Evolutionary conservation across 2,113 vertebrate genomes (phyloP).

Genomic region (Macroglossus sobrinus): DNA sequence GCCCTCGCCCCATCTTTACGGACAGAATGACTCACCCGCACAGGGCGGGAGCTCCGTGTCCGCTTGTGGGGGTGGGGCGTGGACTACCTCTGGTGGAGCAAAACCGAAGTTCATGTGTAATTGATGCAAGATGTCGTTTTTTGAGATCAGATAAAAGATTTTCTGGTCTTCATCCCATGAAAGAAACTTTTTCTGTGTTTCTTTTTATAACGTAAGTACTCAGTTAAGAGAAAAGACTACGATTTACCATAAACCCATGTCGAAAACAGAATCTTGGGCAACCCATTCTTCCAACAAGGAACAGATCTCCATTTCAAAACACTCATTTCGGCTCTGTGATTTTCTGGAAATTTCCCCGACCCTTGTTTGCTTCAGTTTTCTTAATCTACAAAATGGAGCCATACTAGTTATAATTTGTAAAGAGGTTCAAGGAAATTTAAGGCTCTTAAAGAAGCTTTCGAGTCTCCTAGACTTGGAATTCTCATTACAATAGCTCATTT

Average conservation of each 20-base stretch:
- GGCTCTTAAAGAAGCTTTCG: neutral
- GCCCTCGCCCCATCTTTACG: neutral
- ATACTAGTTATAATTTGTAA: neutral
- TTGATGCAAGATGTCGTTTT: neutral
- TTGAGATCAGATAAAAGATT: slow-evolving; percentile 33
- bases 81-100: neutral
- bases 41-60: neutral
- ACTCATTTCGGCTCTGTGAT: neutral
- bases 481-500: neutral
- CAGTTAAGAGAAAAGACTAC: neutral
- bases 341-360: neutral
- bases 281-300: neutral
- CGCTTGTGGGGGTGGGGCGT: neutral
- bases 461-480: neutral
- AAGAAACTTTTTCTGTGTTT: slow-evolving; percentile 27
- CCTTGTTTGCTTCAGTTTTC: neutral
- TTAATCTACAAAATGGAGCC: neutral
- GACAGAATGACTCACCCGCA: neutral
- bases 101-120: neutral
- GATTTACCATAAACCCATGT: neutral
- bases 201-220: neutral
- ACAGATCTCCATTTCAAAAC: neutral
- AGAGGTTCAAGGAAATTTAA: neutral
- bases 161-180: slow-evolving; percentile 25
- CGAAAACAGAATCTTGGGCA: neutral